Evolutionary conservation across 2,113 vertebrate species (phyloP).

Genomic region (Silurus asotus): DNA sequence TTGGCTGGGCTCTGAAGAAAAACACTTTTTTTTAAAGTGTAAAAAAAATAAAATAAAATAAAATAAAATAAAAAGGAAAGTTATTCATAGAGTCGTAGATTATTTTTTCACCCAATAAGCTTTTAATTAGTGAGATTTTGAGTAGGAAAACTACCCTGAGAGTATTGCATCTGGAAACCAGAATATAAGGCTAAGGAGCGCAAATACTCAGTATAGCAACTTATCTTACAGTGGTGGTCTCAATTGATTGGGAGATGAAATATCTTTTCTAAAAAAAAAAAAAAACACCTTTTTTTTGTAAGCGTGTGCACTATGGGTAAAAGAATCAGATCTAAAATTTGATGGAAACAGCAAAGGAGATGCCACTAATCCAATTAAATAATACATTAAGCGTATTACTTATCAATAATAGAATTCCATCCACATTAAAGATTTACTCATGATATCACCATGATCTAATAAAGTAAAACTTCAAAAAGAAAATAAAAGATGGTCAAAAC

Average conservation of each 20-base stretch:
- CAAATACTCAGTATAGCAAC: neutral
- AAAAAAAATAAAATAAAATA: too few species aligned
- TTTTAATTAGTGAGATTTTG: neutral
- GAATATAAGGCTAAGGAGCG: neutral
- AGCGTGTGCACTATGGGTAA: neutral
- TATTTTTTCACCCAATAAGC: neutral
- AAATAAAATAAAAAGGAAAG: too few species aligned
- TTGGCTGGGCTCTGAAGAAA: too few species aligned
- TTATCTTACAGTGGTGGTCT: neutral
- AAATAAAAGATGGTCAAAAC: neutral
- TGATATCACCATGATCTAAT: neutral
- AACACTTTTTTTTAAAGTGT: too few species aligned
- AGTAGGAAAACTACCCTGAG: neutral
- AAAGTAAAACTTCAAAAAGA: neutral
- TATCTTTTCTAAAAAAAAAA: neutral
- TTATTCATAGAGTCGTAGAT: neutral
- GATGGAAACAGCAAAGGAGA: neutral
- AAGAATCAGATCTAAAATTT: neutral
- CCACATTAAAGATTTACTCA: neutral
- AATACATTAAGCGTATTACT: neutral
- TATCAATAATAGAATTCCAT: neutral
- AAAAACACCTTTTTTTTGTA: neutral
- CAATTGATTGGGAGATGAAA: neutral
- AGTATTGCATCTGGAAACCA: neutral
- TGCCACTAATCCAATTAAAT: neutral